phyloP scores from a whole-genome alignment of 2,888 invertebrate genomes.

The Apamea crenata region DNA sequence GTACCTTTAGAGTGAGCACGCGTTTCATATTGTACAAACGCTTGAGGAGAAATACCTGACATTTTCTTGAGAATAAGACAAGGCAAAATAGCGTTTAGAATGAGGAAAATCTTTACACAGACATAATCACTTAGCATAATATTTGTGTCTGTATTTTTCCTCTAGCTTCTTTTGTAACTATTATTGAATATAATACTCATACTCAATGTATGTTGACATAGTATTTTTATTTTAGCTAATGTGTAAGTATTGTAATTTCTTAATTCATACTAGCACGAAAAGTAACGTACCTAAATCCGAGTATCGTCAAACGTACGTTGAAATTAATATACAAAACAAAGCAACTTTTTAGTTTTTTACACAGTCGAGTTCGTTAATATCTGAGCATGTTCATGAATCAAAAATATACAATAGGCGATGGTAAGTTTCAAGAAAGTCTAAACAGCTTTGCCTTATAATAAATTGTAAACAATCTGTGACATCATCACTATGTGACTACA shows the following conservation, averaged over 20 bases:
- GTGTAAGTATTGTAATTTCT: too few relatives aligned
- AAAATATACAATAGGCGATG: too few relatives aligned
- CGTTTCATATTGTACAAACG: conserved; percentile 35
- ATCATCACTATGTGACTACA: too few relatives aligned
- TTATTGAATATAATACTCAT: background rate
- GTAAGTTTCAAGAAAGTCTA: too few relatives aligned
- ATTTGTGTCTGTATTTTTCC: background rate
- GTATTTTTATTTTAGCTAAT: conserved; percentile 1
- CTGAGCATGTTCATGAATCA: too few relatives aligned
- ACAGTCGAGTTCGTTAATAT: too few relatives aligned
- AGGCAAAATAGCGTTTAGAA: conserved; percentile 20
- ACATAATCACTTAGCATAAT: conserved; percentile 40
- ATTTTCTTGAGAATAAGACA: conserved; percentile 35
- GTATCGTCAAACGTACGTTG: background rate
- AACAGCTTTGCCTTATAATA: too few relatives aligned
- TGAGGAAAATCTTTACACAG: conserved; percentile 30
- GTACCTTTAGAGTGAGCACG: conserved; percentile 27
- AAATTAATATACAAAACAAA: background rate
- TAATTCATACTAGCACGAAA: background rate
- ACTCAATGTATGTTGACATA: background rate
- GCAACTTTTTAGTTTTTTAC: background rate
- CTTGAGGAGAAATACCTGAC: conserved; percentile 25
- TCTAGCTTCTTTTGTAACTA: background rate
- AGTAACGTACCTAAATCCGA: background rate
- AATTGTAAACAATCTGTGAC: too few relatives aligned